A percentile compares a stretch with the other conserved stretches of the same genome.
Evolutionary conservation across 1,140 invertebrate species (phyloP).

Genomic region (Maniola jurtina): DNA sequence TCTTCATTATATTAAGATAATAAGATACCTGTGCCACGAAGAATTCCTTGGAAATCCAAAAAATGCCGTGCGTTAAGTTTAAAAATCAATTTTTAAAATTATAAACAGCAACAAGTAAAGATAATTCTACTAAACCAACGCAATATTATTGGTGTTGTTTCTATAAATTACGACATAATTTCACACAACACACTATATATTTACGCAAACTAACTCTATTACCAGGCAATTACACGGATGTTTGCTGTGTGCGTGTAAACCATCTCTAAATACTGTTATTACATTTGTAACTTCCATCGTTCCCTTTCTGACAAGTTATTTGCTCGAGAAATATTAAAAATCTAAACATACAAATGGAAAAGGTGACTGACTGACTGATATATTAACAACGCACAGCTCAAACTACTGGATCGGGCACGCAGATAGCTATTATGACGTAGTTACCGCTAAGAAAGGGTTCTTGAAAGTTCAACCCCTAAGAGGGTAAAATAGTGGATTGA

Average conservation of each 20-base stretch:
- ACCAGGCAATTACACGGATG: constrained; percentile 11
- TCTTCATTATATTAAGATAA: too few relatives aligned
- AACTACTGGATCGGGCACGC: too few relatives aligned
- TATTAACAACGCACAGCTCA: too few relatives aligned
- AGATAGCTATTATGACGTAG: too few relatives aligned
- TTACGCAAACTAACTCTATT: constrained; percentile 12
- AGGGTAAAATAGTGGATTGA: not conserved
- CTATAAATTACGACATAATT: constrained; percentile 17
- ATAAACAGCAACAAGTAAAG: not conserved
- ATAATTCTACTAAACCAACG: constrained; percentile 1
- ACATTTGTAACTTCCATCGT: constrained; percentile 12
- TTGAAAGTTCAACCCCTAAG: not conserved
- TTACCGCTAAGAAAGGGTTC: too few relatives aligned
- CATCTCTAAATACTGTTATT: constrained; percentile 13
- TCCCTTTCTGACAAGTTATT: constrained; percentile 8
- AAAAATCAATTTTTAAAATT: not conserved
- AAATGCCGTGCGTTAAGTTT: not conserved
- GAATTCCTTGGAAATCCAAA: not conserved
- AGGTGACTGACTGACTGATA: too few relatives aligned
- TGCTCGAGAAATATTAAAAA: not conserved
- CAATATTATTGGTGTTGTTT: constrained; percentile 14
- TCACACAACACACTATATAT: constrained; percentile 9
- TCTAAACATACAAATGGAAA: too few relatives aligned
- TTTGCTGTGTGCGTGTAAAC: constrained; percentile 14
- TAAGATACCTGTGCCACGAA: not conserved